Conservation (phyloP, 2,888 invertebrate genomes). For the Marasmarcha lunaedactyla region DNA sequence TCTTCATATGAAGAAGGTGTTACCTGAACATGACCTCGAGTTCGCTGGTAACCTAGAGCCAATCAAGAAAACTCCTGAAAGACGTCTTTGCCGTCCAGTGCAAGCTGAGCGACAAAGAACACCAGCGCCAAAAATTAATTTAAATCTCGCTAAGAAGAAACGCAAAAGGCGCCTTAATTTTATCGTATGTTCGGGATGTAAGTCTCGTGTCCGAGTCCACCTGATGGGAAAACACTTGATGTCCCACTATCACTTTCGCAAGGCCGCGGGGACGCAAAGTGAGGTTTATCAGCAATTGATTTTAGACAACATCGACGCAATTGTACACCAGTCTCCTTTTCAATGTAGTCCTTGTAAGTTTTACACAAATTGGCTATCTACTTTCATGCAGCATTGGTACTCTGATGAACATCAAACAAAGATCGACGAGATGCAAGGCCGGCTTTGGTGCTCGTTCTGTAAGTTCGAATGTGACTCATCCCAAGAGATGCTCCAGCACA, state of each 20-base stretch:
- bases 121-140: neutral
- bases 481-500: conserved; percentile 76
- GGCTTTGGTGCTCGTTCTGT: conserved; percentile 81
- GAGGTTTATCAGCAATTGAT: conserved; percentile 73
- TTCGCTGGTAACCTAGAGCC: conserved; percentile 60
- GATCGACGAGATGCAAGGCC: conserved; percentile 64
- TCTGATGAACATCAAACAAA: conserved; percentile 72
- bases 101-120: neutral
- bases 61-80: conserved; percentile 22
- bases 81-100: neutral
- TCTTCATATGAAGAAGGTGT: conserved; percentile 75
- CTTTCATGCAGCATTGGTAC: conserved; percentile 80
- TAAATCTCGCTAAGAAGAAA: conserved; percentile 31
- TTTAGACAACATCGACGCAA: conserved; percentile 80
- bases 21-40: conserved; percentile 78
- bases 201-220: conserved; percentile 74
- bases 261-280: conserved; percentile 72
- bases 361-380: conserved; percentile 82
- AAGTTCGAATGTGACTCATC: conserved; percentile 75
- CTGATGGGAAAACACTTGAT: conserved; percentile 87
- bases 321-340: conserved; percentile 85
- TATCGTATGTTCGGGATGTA: conserved; percentile 79
- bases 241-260: conserved; percentile 86
- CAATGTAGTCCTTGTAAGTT: conserved; percentile 88
- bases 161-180: conserved; percentile 70